Percentiles rank a stretch among this genome's conserved stretches.
phyloP scores from a whole-genome alignment of 1,140 invertebrate species.

The Brachionus koreanus region DNA sequence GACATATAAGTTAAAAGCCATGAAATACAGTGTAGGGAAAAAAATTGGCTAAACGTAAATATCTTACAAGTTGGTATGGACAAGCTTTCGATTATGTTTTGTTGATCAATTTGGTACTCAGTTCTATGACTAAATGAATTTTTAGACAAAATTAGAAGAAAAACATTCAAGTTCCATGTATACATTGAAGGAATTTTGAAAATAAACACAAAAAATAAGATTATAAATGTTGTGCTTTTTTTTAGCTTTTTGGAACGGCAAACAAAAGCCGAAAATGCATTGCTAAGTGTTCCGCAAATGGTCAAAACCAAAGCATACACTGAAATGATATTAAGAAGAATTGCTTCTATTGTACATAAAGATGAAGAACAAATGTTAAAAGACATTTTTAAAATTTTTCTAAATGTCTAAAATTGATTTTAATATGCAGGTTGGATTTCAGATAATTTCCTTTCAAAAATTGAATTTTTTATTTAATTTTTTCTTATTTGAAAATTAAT shows the following conservation, averaged over 20 bases:
- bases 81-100: background rate
- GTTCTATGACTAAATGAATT: background rate
- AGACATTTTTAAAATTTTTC: background rate
- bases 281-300: background rate
- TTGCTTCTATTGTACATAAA: background rate
- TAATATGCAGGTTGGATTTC: background rate
- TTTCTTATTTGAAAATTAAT: background rate
- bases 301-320: background rate
- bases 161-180: slow-evolving; percentile 13
- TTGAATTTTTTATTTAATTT: too few species aligned
- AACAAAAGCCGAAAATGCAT: background rate
- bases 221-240: background rate
- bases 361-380: background rate
- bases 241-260: background rate
- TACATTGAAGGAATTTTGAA: background rate
- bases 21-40: background rate
- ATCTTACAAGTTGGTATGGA: slow-evolving; percentile 8
- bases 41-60: slow-evolving; percentile 21
- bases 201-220: background rate
- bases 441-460: background rate
- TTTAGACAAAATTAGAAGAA: background rate
- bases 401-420: background rate
- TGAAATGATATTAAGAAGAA: background rate
- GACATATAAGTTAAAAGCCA: slow-evolving; percentile 15
- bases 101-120: background rate